Evolutionary conservation across 2,797 vertebrate species (phyloP), one percentile per base, ranked within the genome.

Genomic region (Syndactyla subalaris): DNA sequence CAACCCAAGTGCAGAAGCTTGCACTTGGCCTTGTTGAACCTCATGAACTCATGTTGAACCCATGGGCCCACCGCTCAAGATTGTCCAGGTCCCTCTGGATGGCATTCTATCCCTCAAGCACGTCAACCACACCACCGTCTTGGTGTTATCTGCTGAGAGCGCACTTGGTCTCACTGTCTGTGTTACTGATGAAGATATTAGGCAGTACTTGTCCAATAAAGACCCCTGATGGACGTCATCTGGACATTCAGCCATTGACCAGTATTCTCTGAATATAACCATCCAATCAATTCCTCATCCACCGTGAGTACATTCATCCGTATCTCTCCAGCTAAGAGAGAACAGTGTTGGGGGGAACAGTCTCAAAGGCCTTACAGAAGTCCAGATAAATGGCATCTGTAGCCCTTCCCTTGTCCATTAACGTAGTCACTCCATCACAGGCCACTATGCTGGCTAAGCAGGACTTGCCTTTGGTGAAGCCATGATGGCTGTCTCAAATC

Each of bases 191-290:
- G 29, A 88, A 73, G n/a, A 24, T 10, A 59, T 11, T 34, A 22
- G 21, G n/a, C 14, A 51, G 19, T 18, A n/a, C 5, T 0, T 1
- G 52, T 45, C 52, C 52, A 80, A 39, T 23, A 80, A 1, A 1
- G n/a, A 14, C 5, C 13, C 19, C 38, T 34, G 14, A 5, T 1
- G 29, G 39, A 73, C 29, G 66, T 7, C 29, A 59, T 30, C 38
- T 52, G n/a, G 45, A 66, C n/a, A 46, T 3, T 12, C 24, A 32
- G 46, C 21, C 39, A 46, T 3, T 39, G 46, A 80, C 27, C 39
- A 26, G 20, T 39, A 15, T n/a, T 30, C 68, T 39, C n/a, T 39
- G n/a, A 52, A 45, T 30, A 24, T 34, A 39, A 34, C 34, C 18
- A 58, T 41, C 14, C 34, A 72, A 67, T 22, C 39, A 67, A 34